These are phyloP conservation scores for Brenthis hecate DNA, from an alignment of 2,888 invertebrate genomes.

Conservation along the genomic window DNA sequence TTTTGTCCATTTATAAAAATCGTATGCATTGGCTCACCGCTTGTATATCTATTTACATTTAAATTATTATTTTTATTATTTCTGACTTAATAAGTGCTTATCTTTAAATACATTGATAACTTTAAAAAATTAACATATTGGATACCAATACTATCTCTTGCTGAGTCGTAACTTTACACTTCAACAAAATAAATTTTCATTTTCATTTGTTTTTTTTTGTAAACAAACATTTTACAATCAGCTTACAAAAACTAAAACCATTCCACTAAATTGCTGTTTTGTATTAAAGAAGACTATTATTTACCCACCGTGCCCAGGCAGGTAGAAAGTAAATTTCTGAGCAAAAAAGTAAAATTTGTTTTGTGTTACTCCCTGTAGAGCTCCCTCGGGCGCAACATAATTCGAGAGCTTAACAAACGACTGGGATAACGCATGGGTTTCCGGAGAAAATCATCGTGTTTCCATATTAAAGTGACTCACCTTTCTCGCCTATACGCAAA, in stretches of 20 bases:
- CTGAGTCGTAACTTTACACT: too few species aligned
- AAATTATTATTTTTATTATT: too few species aligned
- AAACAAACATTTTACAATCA: slow-evolving; percentile 22
- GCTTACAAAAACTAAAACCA: slow-evolving; percentile 35
- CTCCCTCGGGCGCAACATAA: slow-evolving; percentile 66
- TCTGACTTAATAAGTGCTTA: too few species aligned
- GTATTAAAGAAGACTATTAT: slow-evolving; percentile 42
- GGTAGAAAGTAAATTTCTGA: slow-evolving; percentile 50
- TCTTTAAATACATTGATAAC: too few species aligned
- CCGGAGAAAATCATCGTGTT: slow-evolving; percentile 55
- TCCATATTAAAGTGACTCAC: slow-evolving; percentile 45
- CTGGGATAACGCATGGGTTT: slow-evolving; percentile 60
- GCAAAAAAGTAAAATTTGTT: slow-evolving; percentile 55
- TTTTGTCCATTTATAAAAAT: not conserved
- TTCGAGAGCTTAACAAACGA: slow-evolving; percentile 64
- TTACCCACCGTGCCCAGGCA: slow-evolving; percentile 42
- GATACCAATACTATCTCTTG: too few species aligned
- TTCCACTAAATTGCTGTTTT: slow-evolving; percentile 40
- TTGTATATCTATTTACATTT: too few species aligned
- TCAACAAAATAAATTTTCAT: slow-evolving; percentile 7
- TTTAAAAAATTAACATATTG: too few species aligned
- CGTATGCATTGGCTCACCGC: too few species aligned
- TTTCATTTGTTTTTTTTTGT: slow-evolving; percentile 17
- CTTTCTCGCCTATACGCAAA: slow-evolving; percentile 18
- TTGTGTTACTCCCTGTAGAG: slow-evolving; percentile 55